Evolutionary conservation across 2,888 invertebrate species (phyloP).

Genomic region (Dromius quadrimaculatus): DNA sequence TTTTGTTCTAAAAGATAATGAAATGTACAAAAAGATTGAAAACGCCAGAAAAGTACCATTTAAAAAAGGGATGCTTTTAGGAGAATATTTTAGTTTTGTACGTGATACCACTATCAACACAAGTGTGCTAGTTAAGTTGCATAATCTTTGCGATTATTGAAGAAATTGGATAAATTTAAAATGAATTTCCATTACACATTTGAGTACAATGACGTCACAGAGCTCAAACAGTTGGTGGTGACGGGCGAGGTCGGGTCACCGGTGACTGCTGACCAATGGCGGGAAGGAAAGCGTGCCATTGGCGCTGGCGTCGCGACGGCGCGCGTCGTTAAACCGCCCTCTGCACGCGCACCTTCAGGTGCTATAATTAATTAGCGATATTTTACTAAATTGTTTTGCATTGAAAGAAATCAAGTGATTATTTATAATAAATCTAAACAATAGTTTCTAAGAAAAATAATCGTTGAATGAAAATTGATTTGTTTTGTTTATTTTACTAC

Average conservation of each 20-base stretch:
- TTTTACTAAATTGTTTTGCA: too few species aligned
- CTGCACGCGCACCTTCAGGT: not conserved
- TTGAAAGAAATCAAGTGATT: not conserved
- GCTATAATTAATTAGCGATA: too few species aligned
- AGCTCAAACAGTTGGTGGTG: not conserved
- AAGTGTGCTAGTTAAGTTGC: too few species aligned
- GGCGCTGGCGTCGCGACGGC: conserved; percentile 65
- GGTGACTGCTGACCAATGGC: conserved; percentile 61
- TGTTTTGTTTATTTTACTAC: not conserved
- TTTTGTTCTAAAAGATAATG: too few species aligned
- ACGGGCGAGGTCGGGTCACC: conserved; percentile 61
- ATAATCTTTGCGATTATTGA: too few species aligned
- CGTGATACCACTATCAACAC: too few species aligned
- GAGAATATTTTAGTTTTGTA: too few species aligned
- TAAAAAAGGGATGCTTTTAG: too few species aligned
- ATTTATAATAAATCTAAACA: not conserved
- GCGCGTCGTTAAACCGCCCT: conserved; percentile 58
- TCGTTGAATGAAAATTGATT: not conserved
- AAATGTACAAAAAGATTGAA: too few species aligned
- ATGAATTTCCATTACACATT: too few species aligned
- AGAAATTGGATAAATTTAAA: too few species aligned
- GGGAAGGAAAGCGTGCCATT: conserved; percentile 59
- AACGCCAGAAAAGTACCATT: too few species aligned
- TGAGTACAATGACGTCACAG: conserved; percentile 28
- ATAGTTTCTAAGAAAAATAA: not conserved